Percentiles rank a stretch among this genome's conserved stretches.
Evolutionary conservation across 2,888 invertebrate species (phyloP).

Genomic region (Conops quadrifasciatus): DNA sequence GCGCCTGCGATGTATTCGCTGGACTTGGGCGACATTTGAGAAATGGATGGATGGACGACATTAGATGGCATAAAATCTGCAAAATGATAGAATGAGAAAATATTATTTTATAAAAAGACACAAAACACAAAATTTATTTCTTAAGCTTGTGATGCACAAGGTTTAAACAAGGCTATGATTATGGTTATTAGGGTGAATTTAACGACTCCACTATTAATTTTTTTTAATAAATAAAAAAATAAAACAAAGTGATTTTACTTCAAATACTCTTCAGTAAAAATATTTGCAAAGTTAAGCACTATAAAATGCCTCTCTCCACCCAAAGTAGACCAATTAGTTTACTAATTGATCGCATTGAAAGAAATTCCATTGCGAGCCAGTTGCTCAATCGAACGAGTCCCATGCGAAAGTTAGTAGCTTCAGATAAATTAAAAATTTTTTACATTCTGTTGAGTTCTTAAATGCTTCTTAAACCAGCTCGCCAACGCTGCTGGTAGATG

Average conservation of each 20-base stretch:
- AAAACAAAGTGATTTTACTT: too few relatives aligned
- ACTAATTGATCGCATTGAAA: too few relatives aligned
- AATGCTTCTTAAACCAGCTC: too few relatives aligned
- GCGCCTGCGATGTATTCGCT: conserved; percentile 42
- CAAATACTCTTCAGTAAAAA: not conserved
- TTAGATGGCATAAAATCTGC: conserved; percentile 52
- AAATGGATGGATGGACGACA: conserved; percentile 66
- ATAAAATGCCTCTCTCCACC: not conserved
- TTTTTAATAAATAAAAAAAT: too few relatives aligned
- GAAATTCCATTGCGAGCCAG: conserved; percentile 20
- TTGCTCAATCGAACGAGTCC: conserved; percentile 22
- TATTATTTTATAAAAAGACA: not conserved
- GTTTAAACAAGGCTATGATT: too few relatives aligned
- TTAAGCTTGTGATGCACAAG: too few relatives aligned
- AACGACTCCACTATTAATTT: too few relatives aligned
- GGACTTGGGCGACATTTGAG: conserved; percentile 77
- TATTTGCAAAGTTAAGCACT: conserved; percentile 1
- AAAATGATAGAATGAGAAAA: conserved; percentile 31
- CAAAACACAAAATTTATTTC: conserved; percentile 24
- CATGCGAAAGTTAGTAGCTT: not conserved
- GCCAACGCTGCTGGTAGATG: too few relatives aligned
- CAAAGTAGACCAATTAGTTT: not conserved
- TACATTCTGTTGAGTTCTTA: not conserved
- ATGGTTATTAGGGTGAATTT: too few relatives aligned
- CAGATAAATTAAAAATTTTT: not conserved